Percentiles rank a stretch among this genome's conserved stretches.
Evolutionary conservation across 2,797 vertebrate genomes (phyloP).

Genomic region (Amblyraja radiata): DNA sequence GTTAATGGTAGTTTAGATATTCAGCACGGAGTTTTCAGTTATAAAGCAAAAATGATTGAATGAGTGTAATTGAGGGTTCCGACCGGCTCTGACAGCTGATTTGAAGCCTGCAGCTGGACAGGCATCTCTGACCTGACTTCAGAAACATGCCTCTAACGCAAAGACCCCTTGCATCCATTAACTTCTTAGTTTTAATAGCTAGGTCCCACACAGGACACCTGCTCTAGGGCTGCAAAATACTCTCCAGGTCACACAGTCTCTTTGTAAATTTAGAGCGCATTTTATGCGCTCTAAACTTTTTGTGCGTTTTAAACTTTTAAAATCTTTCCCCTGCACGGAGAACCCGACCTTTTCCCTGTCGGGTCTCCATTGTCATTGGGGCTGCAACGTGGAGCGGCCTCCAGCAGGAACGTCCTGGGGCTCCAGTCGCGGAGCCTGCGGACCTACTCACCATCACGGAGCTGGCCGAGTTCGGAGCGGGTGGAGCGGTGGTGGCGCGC

Average conservation of each 20-base stretch:
- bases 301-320: no score
- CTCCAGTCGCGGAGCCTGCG: no score
- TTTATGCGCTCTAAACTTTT: no score
- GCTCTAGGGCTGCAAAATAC: conserved; percentile 56
- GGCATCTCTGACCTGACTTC: conserved; percentile 42
- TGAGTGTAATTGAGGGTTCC: conserved; percentile 41
- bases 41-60: conserved; percentile 30
- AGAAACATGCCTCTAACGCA: conserved; percentile 11
- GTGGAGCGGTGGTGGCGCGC: no score
- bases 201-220: conserved; percentile 54
- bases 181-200: conserved; percentile 52
- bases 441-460: no score
- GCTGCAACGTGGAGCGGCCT: no score
- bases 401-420: no score
- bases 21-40: neutral
- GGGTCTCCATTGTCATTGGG: no score
- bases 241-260: conserved; percentile 54
- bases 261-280: conserved; percentile 43
- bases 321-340: no score
- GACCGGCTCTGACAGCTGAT: conserved; percentile 35
- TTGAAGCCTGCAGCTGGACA: conserved; percentile 42
- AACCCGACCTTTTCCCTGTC: no score
- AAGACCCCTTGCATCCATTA: conserved; percentile 37
- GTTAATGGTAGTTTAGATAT: neutral
- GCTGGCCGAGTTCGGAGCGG: no score